Conservation (phyloP, 64 coral and sea anemone genomes). For the Montipora cactus region DNA sequence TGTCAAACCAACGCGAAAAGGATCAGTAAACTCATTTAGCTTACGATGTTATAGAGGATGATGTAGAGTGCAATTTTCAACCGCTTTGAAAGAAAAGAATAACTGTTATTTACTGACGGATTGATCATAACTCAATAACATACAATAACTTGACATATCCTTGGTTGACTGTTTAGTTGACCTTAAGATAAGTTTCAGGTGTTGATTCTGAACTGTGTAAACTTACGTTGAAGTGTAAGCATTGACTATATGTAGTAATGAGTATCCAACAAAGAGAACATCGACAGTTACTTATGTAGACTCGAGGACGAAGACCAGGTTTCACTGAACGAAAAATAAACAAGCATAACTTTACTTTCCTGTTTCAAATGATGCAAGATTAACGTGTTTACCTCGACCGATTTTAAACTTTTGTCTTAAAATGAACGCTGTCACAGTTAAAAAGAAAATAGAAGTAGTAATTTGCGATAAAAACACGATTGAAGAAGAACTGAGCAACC, state of each 20-base stretch:
- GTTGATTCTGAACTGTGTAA: background rate
- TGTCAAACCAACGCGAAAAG: background rate
- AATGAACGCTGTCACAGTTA: too few species aligned
- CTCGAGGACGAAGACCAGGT: background rate
- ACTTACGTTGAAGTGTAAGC: background rate
- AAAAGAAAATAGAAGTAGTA: too few species aligned
- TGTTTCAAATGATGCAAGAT: background rate
- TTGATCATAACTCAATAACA: background rate
- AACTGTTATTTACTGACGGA: background rate
- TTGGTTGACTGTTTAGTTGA: background rate
- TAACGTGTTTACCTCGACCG: background rate
- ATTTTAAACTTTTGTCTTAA: background rate
- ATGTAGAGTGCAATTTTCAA: background rate
- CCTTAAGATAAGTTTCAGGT: background rate
- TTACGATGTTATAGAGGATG: background rate
- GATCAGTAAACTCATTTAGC: background rate
- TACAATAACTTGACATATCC: background rate
- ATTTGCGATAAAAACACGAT: background rate
- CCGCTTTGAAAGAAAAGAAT: background rate
- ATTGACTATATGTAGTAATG: background rate
- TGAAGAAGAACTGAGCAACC: background rate
- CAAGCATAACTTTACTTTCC: slow-evolving; percentile 10
- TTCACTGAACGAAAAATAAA: background rate
- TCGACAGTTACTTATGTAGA: background rate
- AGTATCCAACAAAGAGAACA: background rate